Base-by-base conservation (phyloP, 2,888 invertebrate species). In the Scaptomyza parva region DNA sequence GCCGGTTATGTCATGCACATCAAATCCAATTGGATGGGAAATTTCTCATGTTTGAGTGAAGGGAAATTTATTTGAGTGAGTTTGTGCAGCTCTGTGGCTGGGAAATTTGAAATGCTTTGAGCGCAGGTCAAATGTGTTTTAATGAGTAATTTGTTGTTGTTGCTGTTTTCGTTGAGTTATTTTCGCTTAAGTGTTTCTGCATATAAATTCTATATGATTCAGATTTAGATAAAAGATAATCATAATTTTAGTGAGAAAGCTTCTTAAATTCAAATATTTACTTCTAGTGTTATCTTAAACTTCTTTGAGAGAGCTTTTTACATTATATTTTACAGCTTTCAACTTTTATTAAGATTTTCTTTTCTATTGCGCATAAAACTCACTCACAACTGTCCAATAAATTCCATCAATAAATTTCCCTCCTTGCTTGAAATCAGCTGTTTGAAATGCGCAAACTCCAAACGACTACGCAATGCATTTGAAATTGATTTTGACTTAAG, bases 401-500 rank as follows among this genome's bases (percentile, higher is more conserved):
- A 62, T 61, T 59, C 55, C 26, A 12, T 30, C 30, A 11, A 11
- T 2, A 48, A 41, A 37, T 48, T 37, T 11, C 18, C 17, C 14
- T 7, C 17, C 6, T 33, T 12, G 8, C 20, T 18, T 4, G 18
- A 18, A 78, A 83, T 65, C 84, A 79, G 76, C 80, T 86, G 84
- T 78, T 85, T 1, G 22, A 47, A 76, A 60, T 87, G 88, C 88
- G 82, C 88, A 83, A 68, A 88, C 88, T 76, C 81, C 55, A 62
- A 60, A 70, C 86, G 88, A 86, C 82, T 88, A 83, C 86, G 86
- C 82, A 81, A 88, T 70, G 71, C 83, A 82, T 79, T 88, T 88
- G 76, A 79, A 86, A 86, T 88, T 82, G 81, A 74, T 72, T 72
- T 74, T 55, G 74, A 61, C 57, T 55, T 55, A 50, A 53, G 33